These are phyloP conservation scores for Drosophila emarginata DNA, from an alignment of 2,888 invertebrate genomes.

Conservation along the genomic window DNA sequence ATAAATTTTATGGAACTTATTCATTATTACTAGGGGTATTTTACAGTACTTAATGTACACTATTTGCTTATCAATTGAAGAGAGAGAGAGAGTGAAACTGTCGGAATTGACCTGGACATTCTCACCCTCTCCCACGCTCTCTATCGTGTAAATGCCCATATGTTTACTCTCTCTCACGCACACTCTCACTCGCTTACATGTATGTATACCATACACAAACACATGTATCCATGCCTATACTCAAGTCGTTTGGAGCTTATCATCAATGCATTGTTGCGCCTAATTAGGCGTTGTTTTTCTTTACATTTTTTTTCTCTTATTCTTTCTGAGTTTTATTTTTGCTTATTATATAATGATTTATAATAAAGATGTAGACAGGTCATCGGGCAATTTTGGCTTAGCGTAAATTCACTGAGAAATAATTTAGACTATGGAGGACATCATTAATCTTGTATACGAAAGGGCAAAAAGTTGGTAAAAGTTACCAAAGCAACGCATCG, in stretches of 20 bases:
- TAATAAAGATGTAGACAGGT: neutral
- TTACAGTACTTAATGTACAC: neutral
- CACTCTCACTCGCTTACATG: constrained; percentile 8
- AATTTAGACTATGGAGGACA: constrained; percentile 17
- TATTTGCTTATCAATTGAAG: constrained; percentile 9
- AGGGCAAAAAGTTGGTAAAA: constrained; percentile 44
- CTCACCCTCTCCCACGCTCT: constrained; percentile 1
- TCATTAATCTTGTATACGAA: constrained; percentile 48
- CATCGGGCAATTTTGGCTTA: constrained; percentile 14
- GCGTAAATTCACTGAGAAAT: constrained; percentile 15
- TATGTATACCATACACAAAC: too few species aligned
- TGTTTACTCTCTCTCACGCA: constrained; percentile 9
- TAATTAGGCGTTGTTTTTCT: constrained; percentile 31
- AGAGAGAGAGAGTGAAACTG: neutral
- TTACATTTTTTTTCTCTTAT: neutral
- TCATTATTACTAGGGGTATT: neutral
- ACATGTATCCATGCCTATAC: neutral
- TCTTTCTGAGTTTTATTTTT: neutral
- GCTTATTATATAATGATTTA: neutral
- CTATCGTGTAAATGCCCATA: neutral
- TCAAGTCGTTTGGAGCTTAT: neutral
- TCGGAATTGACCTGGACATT: neutral
- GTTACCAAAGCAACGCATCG: constrained; percentile 46
- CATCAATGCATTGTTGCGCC: constrained; percentile 25
- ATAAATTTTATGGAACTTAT: neutral